A percentile compares a stretch with the other conserved stretches of the same genome.
phyloP scores from a whole-genome alignment of 2,797 vertebrate species.

The Hypotaenidia okinawae region DNA sequence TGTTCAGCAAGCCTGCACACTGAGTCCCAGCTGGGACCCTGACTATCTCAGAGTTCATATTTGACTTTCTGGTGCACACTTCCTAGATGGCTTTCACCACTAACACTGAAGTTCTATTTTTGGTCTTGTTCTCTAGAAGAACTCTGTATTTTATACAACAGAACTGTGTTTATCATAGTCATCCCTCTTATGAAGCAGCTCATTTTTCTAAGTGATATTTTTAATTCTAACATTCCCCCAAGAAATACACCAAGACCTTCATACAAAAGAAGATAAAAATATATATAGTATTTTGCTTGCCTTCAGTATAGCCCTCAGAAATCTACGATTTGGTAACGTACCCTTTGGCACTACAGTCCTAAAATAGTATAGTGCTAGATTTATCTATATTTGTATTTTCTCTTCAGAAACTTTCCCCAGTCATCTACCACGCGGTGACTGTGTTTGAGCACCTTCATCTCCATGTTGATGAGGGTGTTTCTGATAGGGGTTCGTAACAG shows the following conservation, averaged over 20 bases:
- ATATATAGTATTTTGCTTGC: not conserved
- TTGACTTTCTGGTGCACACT: not conserved
- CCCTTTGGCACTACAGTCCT: not conserved
- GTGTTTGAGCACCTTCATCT: slow-evolving; percentile 18
- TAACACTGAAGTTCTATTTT: not conserved
- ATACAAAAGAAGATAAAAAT: not conserved
- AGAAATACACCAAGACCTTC: not conserved
- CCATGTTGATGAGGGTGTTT: not conserved
- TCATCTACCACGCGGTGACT: not conserved
- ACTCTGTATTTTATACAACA: not conserved
- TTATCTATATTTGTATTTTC: not conserved
- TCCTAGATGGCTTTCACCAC: not conserved
- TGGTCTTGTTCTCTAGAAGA: slow-evolving; percentile 6
- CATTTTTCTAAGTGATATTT: not conserved
- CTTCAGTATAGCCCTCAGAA: slow-evolving; percentile 7
- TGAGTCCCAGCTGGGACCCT: not conserved
- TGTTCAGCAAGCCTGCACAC: not conserved
- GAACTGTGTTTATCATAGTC: not conserved
- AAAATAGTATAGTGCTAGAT: not conserved
- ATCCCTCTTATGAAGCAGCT: not conserved
- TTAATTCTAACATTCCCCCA: not conserved
- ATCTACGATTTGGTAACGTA: not conserved
- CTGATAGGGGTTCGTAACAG: not conserved
- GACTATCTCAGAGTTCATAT: not conserved
- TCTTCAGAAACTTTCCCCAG: not conserved